A percentile compares a stretch with the other conserved stretches of the same genome.
These are phyloP conservation scores for sheep (Ovis aries) DNA, from an alignment of 2,113 vertebrate species.

Conservation along the genomic window DNA sequence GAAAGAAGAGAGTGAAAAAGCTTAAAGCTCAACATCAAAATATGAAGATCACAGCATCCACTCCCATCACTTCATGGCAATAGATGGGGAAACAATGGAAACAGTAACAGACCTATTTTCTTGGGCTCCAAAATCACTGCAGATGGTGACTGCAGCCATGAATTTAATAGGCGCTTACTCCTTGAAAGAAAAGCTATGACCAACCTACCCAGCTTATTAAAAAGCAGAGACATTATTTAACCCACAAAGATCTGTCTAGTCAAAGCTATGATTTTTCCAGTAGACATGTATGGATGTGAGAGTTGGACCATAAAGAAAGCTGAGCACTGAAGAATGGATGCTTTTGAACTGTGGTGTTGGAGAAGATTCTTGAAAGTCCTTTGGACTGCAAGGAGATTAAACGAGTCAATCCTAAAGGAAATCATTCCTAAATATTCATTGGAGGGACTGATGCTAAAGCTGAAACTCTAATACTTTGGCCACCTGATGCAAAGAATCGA, in stretches of 20 bases:
- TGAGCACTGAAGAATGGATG: neutral
- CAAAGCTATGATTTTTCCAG: neutral
- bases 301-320: neutral
- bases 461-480: neutral
- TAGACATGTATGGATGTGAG: neutral
- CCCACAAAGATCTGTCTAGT: neutral
- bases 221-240: neutral
- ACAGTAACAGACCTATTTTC: neutral
- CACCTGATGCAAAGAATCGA: neutral
- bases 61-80: neutral
- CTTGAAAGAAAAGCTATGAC: neutral
- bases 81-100: neutral
- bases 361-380: neutral
- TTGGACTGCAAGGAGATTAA: neutral
- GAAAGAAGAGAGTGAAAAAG: neutral
- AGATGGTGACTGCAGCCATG: neutral
- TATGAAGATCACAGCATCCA: neutral
- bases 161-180: neutral
- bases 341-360: neutral
- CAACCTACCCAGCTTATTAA: neutral
- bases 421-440: neutral
- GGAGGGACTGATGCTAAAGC: neutral
- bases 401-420: neutral
- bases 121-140: neutral
- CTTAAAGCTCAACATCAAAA: neutral